Evolutionary conservation across 1,140 invertebrate genomes (phyloP).

Genomic region (Tetramorium simillimum): DNA sequence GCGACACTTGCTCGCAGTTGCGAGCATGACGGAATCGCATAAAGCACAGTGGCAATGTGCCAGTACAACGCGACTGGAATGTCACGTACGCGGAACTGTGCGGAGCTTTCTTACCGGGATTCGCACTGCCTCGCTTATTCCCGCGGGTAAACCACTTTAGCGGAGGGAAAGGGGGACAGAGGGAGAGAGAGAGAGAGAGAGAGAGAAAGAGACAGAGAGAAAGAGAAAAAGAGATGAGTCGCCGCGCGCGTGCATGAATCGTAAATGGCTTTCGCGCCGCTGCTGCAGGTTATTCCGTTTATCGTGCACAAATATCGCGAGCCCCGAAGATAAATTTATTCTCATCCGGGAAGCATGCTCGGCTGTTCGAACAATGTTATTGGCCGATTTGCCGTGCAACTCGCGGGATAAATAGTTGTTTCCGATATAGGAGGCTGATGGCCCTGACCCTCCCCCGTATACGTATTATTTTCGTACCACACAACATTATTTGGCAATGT

Average conservation of each 20-base stretch:
- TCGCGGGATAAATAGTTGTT: constrained; percentile 52
- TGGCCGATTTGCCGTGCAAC: constrained; percentile 49
- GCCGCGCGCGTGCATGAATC: constrained; percentile 55
- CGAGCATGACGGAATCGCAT: constrained; percentile 61
- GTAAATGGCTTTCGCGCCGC: constrained; percentile 48
- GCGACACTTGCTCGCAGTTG: constrained; percentile 25
- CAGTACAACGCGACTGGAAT: constrained; percentile 68
- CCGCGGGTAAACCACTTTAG: constrained; percentile 45
- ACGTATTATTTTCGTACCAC: constrained; percentile 19
- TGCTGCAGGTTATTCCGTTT: constrained; percentile 50
- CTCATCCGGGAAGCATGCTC: constrained; percentile 47
- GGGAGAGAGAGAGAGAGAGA: background rate
- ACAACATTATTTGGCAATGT: constrained; percentile 29
- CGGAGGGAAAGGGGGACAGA: background rate
- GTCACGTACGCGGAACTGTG: constrained; percentile 60
- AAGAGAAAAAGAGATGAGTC: constrained; percentile 23
- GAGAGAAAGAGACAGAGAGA: background rate
- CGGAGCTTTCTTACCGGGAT: constrained; percentile 60
- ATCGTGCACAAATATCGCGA: constrained; percentile 50
- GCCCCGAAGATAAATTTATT: constrained; percentile 55
- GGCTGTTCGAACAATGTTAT: constrained; percentile 49
- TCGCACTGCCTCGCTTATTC: constrained; percentile 50
- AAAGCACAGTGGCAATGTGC: constrained; percentile 70
- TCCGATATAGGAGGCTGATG: constrained; percentile 42
- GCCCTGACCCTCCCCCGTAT: constrained; percentile 37